Conservation (phyloP, 2,797 vertebrate genomes). For the Synaphobranchus kaupii region DNA sequence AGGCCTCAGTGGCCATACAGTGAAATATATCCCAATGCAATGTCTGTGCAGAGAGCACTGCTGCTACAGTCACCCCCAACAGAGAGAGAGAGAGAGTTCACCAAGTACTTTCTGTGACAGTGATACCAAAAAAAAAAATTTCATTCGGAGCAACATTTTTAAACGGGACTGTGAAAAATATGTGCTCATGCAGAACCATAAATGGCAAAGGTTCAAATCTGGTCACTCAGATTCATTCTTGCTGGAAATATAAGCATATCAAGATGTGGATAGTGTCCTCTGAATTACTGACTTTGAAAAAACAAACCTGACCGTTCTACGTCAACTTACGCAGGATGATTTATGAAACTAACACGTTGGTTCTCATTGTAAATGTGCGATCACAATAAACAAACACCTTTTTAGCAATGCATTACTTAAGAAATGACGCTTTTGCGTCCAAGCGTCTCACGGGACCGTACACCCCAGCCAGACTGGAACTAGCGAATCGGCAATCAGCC, state of each 20-base stretch:
- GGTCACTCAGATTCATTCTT: not conserved
- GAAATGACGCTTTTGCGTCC: not conserved
- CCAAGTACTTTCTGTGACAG: not conserved
- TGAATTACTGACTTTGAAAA: not conserved
- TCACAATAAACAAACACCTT: not conserved
- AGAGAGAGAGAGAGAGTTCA: not conserved
- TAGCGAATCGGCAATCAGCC: not conserved
- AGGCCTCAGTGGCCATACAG: not conserved
- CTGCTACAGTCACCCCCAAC: not conserved
- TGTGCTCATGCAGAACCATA: not conserved
- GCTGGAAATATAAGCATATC: not conserved
- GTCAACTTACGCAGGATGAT: not conserved
- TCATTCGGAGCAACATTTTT: not conserved
- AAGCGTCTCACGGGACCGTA: not conserved
- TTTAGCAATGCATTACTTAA: not conserved
- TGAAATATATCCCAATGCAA: not conserved
- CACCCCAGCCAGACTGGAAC: not conserved
- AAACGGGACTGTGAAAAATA: not conserved
- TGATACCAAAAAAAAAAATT: not conserved
- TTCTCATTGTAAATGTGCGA: not conserved
- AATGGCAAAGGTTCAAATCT: not conserved
- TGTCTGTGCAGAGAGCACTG: not conserved
- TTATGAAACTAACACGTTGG: conserved; percentile 18
- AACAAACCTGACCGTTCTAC: conserved; percentile 16
- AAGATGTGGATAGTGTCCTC: not conserved